Evolutionary conservation across 1,140 invertebrate species (phyloP), one percentile per base, ranked within the genome.

Genomic region (Tetramorium parvispinum): DNA sequence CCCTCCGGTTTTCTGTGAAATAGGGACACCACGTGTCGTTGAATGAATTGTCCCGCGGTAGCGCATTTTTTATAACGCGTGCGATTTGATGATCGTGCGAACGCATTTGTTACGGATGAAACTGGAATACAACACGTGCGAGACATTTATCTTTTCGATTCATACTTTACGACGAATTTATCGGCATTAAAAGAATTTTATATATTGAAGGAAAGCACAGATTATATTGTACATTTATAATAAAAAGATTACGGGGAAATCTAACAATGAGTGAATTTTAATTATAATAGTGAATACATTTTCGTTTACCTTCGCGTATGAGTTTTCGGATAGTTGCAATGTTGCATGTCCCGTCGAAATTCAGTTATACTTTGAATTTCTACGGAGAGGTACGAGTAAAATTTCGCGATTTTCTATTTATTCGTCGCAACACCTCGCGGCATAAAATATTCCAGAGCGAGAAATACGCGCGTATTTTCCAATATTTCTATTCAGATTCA

Each of bases 1-100:
- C 3, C 76, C 88, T 89, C 85, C 79, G 77, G 63, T 75, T 89
- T 90, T 85, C 63, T 21, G 10, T 70, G 75, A 87, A 86, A 85
- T 79, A 63, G 24, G 53, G 40, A 18, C 55, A 79, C 77, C 85
- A 81, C 82, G 71, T 85, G 82, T 21, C 6, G 10, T 21, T 81
- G 65, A 55, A 13, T 32, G 10, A 57, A 68, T 57, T 55, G 49
- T 27, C 27, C 46, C n/a, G 37, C 13, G 7, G 7, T 21, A 6
- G 13, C 27, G 10, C 11, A 49, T 49, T 49, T 83, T 73, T 83
- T 83, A 73, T 4, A 32, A 13, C 40, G n/a, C 18, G 40, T 18
- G 40, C 37, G 18, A 49, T 37, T 79, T n/a, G 76, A 63, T 32
- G 46, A 46, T 40, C 46, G 27, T 53, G 46, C n/a, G 13, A 13